Evolutionary conservation across 2,888 invertebrate genomes (phyloP).

Genomic region (Gymnoscelis rufifasciata): DNA sequence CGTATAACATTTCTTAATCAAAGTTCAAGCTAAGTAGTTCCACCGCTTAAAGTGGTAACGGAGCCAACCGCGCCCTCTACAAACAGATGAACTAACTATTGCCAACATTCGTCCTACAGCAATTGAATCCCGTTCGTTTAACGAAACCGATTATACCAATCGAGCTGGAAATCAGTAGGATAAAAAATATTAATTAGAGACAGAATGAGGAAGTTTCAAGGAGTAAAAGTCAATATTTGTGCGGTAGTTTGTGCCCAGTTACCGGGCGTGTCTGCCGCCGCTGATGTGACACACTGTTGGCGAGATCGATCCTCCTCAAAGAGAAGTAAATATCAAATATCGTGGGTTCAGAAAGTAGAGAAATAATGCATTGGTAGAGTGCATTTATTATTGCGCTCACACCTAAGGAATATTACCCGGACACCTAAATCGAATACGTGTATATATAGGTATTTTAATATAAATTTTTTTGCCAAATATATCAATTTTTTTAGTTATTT

Average conservation of each 20-base stretch:
- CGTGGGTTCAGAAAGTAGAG: too few species aligned
- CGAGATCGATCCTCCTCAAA: neutral
- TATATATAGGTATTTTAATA: too few species aligned
- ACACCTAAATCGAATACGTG: too few species aligned
- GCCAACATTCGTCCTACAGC: slow-evolving; percentile 6
- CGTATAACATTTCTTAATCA: slow-evolving; percentile 2
- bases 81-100: slow-evolving; percentile 6
- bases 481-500: too few species aligned
- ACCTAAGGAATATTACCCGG: too few species aligned
- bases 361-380: too few species aligned
- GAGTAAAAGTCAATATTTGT: slow-evolving; percentile 66
- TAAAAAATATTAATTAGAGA: slow-evolving; percentile 54
- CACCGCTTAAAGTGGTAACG: slow-evolving; percentile 2
- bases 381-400: too few species aligned
- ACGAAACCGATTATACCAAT: slow-evolving; percentile 17
- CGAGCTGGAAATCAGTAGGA: slow-evolving; percentile 16
- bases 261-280: slow-evolving; percentile 51
- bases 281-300: slow-evolving; percentile 33
- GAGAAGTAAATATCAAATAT: too few species aligned
- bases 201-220: slow-evolving; percentile 56
- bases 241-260: slow-evolving; percentile 63
- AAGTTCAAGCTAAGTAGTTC: slow-evolving; percentile 5
- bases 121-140: slow-evolving; percentile 7
- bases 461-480: too few species aligned
- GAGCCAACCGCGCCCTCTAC: slow-evolving; percentile 2